A percentile compares a stretch with the other conserved stretches of the same genome.
These are phyloP conservation scores for Boleophthalmus pectinirostris DNA, from an alignment of 2,113 vertebrate genomes.

Conservation along the genomic window DNA sequence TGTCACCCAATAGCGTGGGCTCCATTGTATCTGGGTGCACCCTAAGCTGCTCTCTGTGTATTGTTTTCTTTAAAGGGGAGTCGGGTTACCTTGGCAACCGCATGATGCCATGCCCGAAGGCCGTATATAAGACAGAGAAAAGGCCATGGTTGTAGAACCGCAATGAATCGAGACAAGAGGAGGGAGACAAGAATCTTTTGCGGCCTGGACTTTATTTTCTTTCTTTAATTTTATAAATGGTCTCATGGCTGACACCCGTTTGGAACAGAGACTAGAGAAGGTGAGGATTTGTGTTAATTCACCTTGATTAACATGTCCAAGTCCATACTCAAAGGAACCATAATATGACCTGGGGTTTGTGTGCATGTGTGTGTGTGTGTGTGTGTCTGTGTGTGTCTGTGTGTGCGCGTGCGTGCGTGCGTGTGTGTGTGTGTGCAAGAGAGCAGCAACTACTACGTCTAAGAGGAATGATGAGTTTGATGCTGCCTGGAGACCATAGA, in stretches of 20 bases:
- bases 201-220: slow-evolving; percentile 38
- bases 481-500: slow-evolving; percentile 11
- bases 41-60: slow-evolving; percentile 57
- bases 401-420: neutral
- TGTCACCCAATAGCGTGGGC: slow-evolving; percentile 70
- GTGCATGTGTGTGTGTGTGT: neutral
- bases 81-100: slow-evolving; percentile 72
- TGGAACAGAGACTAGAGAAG: slow-evolving; percentile 42
- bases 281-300: slow-evolving; percentile 46
- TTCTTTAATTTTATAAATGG: slow-evolving; percentile 44
- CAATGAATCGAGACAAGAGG: slow-evolving; percentile 51
- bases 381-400: neutral
- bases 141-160: slow-evolving; percentile 53
- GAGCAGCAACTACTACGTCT: slow-evolving; percentile 20
- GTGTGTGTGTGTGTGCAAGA: neutral
- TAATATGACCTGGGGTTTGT: neutral
- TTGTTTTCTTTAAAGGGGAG: slow-evolving; percentile 74
- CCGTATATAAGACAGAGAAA: slow-evolving; percentile 51
- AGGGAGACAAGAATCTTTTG: slow-evolving; percentile 36
- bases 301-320: slow-evolving; percentile 18
- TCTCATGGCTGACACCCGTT: slow-evolving; percentile 33
- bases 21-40: slow-evolving; percentile 69
- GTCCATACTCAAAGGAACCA: slow-evolving; percentile 18
- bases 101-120: slow-evolving; percentile 66
- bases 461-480: slow-evolving; percentile 7